phyloP scores from a whole-genome alignment of 2,113 vertebrate genomes.

The Hydrolagus affinis region DNA sequence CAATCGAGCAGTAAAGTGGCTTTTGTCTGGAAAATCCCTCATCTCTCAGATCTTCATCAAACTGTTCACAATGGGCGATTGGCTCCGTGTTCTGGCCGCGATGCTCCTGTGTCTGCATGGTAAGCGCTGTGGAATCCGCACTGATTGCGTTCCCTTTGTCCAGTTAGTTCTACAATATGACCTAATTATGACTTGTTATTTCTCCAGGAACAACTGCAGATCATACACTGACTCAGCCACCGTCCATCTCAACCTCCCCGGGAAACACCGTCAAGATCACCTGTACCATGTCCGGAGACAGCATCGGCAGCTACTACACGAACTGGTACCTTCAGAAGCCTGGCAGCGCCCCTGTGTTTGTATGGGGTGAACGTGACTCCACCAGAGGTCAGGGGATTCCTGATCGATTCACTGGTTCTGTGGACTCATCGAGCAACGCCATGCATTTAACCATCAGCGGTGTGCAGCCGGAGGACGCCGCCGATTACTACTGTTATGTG shows the following conservation, averaged over 20 bases:
- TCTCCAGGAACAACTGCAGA: background rate
- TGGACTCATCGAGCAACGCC: background rate
- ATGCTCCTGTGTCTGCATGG: background rate
- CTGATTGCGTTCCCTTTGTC: background rate
- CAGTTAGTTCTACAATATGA: no score
- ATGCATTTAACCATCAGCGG: no score
- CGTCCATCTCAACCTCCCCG: background rate
- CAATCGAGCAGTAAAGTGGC: background rate
- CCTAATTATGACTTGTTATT: background rate
- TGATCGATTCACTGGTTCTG: no score
- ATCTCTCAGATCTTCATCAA: background rate
- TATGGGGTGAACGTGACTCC: background rate
- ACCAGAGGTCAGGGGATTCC: no score
- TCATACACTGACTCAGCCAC: background rate
- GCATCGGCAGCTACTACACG: background rate
- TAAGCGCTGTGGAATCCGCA: background rate
- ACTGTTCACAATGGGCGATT: background rate
- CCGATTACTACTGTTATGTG: background rate
- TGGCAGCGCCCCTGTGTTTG: background rate
- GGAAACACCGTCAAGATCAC: background rate
- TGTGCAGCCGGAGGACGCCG: no score
- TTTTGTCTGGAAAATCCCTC: background rate
- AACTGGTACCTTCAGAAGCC: conserved; percentile 1
- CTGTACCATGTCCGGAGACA: background rate
- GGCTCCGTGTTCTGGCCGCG: background rate